phyloP scores from a whole-genome alignment of 2,888 invertebrate genomes.

The Andricus curvator region DNA sequence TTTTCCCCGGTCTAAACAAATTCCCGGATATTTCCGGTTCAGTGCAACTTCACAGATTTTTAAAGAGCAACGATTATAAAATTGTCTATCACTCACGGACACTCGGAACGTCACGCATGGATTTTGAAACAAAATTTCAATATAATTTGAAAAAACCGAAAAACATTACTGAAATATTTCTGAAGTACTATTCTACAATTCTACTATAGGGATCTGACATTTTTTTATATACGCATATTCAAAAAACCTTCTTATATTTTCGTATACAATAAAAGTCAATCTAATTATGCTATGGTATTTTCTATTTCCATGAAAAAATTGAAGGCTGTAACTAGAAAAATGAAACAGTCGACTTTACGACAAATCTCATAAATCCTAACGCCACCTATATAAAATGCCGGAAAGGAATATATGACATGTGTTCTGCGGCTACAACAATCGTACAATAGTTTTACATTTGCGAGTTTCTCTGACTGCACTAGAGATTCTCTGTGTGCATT shows the following conservation, averaged over 20 bases:
- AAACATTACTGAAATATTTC: too few species aligned
- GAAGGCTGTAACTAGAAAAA: background rate
- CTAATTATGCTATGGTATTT: background rate
- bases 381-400: conserved; percentile 12
- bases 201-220: too few species aligned
- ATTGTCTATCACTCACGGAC: too few species aligned
- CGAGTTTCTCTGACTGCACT: conserved; percentile 7
- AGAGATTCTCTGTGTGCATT: conserved; percentile 3
- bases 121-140: background rate
- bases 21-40: too few species aligned
- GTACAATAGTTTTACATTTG: conserved; percentile 29
- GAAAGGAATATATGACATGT: conserved; percentile 18
- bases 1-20: too few species aligned
- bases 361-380: conserved; percentile 19
- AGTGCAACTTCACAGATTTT: too few species aligned
- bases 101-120: too few species aligned
- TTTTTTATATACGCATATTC: too few species aligned
- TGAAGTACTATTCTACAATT: too few species aligned
- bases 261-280: too few species aligned
- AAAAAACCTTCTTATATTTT: too few species aligned
- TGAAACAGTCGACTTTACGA: background rate
- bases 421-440: conserved; percentile 19
- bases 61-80: too few species aligned
- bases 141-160: background rate
- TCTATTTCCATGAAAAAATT: background rate